Percentiles rank a stretch among this genome's conserved stretches.
Conservation (phyloP, 2,888 invertebrate species). For the Lathronympha strigana region DNA sequence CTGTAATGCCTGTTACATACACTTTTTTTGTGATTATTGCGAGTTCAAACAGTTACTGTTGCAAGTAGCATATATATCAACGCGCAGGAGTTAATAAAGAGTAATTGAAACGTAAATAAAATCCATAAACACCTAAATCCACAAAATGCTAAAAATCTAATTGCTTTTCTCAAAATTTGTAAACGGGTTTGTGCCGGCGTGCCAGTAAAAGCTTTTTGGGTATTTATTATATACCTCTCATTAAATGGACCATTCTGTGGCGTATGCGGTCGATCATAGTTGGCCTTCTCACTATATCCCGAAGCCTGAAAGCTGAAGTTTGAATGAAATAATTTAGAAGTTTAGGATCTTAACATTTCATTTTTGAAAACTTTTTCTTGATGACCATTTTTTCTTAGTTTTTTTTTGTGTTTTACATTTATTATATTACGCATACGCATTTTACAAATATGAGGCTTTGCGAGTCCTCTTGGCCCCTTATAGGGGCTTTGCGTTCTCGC, state of each 20-base stretch:
- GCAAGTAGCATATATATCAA: too few relatives aligned
- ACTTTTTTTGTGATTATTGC: too few relatives aligned
- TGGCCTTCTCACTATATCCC: constrained; percentile 8
- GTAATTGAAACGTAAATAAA: too few relatives aligned
- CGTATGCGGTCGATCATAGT: constrained; percentile 29
- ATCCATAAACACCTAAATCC: background rate
- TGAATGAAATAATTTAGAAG: background rate
- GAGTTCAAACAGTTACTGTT: too few relatives aligned
- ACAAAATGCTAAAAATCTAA: background rate
- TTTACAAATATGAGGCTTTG: too few relatives aligned
- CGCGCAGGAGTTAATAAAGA: too few relatives aligned
- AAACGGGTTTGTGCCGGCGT: background rate
- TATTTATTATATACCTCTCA: constrained; percentile 20
- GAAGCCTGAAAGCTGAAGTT: constrained; percentile 28
- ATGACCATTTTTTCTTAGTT: background rate
- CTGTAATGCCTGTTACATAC: too few relatives aligned
- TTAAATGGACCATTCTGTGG: constrained; percentile 23
- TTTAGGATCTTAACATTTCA: background rate
- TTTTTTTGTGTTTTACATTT: too few relatives aligned
- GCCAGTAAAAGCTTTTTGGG: background rate
- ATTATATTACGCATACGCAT: too few relatives aligned
- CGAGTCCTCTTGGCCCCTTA: too few relatives aligned
- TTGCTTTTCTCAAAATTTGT: background rate
- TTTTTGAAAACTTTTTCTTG: too few relatives aligned
- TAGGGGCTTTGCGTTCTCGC: too few relatives aligned